phyloP scores from a whole-genome alignment of 2,113 vertebrate genomes.

The Podarcis raffonei region DNA sequence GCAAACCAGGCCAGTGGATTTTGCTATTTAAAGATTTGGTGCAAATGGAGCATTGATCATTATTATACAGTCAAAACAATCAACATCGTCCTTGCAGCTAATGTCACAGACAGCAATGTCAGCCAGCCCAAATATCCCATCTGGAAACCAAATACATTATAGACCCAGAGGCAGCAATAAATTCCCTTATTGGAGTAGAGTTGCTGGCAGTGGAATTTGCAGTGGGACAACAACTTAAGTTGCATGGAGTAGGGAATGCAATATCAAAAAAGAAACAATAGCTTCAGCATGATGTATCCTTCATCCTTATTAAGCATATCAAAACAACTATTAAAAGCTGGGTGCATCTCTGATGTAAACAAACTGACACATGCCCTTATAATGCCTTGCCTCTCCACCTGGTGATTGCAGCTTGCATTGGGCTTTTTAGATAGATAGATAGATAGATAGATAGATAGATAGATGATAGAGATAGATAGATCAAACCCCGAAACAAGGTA shows the following conservation, averaged over 20 bases:
- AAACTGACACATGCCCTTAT: neutral
- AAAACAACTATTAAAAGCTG: neutral
- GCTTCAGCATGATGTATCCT: neutral
- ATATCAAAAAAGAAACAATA: neutral
- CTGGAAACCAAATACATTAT: conserved; percentile 12
- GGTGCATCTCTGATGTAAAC: neutral
- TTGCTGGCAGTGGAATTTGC: neutral
- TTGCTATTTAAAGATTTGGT: conserved; percentile 25
- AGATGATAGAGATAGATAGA: no score
- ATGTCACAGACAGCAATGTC: conserved; percentile 21
- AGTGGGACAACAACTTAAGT: neutral
- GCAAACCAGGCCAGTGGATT: neutral
- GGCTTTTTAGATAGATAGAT: no score
- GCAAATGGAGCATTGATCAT: conserved; percentile 5
- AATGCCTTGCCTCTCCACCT: no score
- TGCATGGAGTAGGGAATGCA: neutral
- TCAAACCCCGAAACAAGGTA: no score
- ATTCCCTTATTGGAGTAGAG: neutral
- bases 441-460: no score
- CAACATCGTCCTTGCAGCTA: conserved; percentile 11
- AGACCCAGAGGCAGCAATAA: conserved; percentile 11
- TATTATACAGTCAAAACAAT: conserved; percentile 34
- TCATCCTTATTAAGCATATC: neutral
- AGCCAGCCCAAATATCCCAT: conserved; percentile 16
- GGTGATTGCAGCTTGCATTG: no score